Evolutionary conservation across 1,140 invertebrate genomes (phyloP).

Genomic region (Atopsyche davidsoni): DNA sequence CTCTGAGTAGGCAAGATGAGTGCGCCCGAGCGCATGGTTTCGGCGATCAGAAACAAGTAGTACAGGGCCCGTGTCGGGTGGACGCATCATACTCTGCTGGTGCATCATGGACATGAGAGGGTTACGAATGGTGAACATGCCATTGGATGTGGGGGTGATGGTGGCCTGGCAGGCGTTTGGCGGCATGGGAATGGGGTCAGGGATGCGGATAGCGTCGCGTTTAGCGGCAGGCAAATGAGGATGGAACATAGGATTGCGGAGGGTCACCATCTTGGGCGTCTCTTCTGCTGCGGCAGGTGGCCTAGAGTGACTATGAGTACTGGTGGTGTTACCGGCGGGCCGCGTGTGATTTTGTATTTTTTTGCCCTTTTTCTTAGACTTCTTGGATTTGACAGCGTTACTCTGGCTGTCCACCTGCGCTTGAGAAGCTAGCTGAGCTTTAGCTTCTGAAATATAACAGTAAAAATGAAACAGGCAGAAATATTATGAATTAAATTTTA

Average conservation of each 20-base stretch:
- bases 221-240: conserved; percentile 46
- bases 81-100: conserved; percentile 40
- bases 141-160: conserved; percentile 47
- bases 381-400: conserved; percentile 37
- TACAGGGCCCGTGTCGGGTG: conserved; percentile 29
- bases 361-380: conserved; percentile 44
- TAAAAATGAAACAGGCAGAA: too few relatives aligned
- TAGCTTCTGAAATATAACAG: conserved; percentile 12
- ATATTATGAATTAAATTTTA: too few relatives aligned
- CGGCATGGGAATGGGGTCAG: conserved; percentile 45
- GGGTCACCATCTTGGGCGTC: conserved; percentile 64
- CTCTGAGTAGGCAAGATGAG: too few relatives aligned
- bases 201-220: conserved; percentile 48
- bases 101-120: conserved; percentile 52
- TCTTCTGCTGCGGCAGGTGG: conserved; percentile 29
- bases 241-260: conserved; percentile 68
- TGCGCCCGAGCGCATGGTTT: conserved; percentile 29
- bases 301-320: conserved; percentile 2
- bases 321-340: conserved; percentile 18
- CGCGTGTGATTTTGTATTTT: conserved; percentile 32
- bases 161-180: conserved; percentile 45
- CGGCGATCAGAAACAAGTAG: too few relatives aligned
- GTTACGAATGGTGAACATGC: conserved; percentile 77
- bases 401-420: background rate
- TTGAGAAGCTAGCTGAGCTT: background rate